phyloP scores from a whole-genome alignment of 1,140 invertebrate species.

The Meloidogyne exigua region DNA sequence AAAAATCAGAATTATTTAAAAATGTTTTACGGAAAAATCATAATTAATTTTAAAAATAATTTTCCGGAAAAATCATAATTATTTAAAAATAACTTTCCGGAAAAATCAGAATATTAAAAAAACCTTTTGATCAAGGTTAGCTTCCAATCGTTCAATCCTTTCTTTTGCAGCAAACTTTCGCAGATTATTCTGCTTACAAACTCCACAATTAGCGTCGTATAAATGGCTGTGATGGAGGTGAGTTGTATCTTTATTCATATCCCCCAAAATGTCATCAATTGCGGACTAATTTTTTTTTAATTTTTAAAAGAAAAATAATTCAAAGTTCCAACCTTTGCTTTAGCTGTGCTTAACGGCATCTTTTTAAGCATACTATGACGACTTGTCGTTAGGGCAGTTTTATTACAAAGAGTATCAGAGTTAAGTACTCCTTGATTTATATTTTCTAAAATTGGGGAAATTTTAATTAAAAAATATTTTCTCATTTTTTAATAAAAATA shows the following conservation, averaged over 20 bases:
- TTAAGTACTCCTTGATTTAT: neutral
- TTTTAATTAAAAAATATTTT: too few species aligned
- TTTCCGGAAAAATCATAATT: too few species aligned
- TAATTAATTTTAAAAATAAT: too few species aligned
- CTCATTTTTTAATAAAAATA: too few species aligned
- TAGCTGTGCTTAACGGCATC: neutral
- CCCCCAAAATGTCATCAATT: conserved; percentile 22
- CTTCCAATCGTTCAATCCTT: neutral
- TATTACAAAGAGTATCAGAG: neutral
- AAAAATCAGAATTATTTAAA: too few species aligned
- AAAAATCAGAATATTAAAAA: neutral
- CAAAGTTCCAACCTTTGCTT: neutral
- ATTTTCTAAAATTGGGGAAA: neutral
- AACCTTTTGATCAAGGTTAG: conserved; percentile 3
- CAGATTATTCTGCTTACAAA: conserved; percentile 16
- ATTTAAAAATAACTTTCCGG: neutral
- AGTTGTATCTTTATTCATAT: conserved; percentile 4
- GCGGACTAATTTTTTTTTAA: too few species aligned
- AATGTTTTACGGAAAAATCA: too few species aligned
- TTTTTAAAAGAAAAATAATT: neutral
- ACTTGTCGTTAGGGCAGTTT: neutral
- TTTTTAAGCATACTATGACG: neutral
- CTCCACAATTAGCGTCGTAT: conserved; percentile 14
- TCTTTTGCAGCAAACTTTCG: conserved; percentile 2
- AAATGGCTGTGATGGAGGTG: conserved; percentile 7